Conservation (phyloP, 2,888 invertebrate genomes). For the Mayetiola destructor region DNA sequence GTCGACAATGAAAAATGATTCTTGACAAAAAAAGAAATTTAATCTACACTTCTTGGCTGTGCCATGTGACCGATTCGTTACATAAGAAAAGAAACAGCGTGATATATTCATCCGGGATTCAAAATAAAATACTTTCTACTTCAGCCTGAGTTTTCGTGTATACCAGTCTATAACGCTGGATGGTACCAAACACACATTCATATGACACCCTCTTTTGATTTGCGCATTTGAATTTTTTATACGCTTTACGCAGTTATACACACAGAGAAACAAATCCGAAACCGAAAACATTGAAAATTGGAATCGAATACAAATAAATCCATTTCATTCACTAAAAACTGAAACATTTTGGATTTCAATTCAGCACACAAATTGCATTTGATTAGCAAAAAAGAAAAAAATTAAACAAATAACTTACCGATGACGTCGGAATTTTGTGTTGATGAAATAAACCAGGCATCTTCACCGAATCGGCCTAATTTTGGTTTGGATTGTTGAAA, state of each 20-base stretch:
- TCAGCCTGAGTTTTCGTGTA: too few relatives aligned
- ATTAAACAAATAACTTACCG: slow-evolving; percentile 51
- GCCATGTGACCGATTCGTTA: slow-evolving; percentile 5
- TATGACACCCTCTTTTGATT: background rate
- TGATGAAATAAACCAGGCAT: slow-evolving; percentile 82
- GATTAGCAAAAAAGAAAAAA: too few relatives aligned
- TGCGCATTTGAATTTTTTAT: background rate
- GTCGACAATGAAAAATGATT: too few relatives aligned
- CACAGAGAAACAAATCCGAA: background rate
- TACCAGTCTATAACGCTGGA: background rate
- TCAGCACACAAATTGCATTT: too few relatives aligned
- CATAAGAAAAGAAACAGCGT: background rate
- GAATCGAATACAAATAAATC: background rate
- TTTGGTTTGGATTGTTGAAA: slow-evolving; percentile 60
- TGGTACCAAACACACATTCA: background rate
- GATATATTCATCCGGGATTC: slow-evolving; percentile 1
- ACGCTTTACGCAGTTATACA: background rate
- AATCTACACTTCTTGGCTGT: too few relatives aligned
- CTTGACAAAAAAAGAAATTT: too few relatives aligned
- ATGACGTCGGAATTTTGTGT: slow-evolving; percentile 70
- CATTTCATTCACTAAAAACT: background rate
- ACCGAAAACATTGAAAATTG: background rate
- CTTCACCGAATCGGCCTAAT: slow-evolving; percentile 91
- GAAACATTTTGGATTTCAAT: background rate
- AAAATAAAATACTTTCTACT: slow-evolving; percentile 6